These are phyloP conservation scores for Ariolimax columbianus DNA, from an alignment of 2,888 invertebrate species.

Conservation along the genomic window DNA sequence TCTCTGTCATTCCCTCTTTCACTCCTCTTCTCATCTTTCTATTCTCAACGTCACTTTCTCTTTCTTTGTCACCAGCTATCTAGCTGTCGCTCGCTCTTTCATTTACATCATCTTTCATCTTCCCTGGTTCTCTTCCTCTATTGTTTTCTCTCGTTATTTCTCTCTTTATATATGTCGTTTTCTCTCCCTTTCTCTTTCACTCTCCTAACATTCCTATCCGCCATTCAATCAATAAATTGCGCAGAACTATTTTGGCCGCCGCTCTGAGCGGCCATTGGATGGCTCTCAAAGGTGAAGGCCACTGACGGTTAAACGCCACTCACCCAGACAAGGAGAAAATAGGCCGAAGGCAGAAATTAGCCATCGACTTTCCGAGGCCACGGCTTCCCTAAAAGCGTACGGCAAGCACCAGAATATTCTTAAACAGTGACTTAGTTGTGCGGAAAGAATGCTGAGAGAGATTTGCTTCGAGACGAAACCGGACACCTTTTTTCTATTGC, in stretches of 20 bases:
- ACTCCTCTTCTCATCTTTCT: not conserved
- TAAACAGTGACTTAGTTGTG: too few relatives aligned
- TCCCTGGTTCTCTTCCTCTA: not conserved
- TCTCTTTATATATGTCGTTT: too few relatives aligned
- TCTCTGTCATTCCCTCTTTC: not conserved
- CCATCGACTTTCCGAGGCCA: not conserved
- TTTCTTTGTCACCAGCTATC: too few relatives aligned
- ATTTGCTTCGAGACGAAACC: too few relatives aligned
- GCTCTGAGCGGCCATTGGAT: not conserved
- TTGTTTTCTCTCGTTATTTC: too few relatives aligned
- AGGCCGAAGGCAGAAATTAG: not conserved
- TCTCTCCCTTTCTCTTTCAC: not conserved
- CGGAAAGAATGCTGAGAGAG: too few relatives aligned
- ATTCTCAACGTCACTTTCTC: not conserved
- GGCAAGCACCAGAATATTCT: too few relatives aligned
- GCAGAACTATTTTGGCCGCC: conserved; percentile 7
- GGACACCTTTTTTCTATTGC: too few relatives aligned
- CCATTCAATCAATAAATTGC: conserved; percentile 32
- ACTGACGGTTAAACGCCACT: not conserved
- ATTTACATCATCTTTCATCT: not conserved
- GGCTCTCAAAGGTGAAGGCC: conserved; percentile 17
- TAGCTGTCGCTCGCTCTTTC: not conserved
- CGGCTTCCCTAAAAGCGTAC: not conserved
- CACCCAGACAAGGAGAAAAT: not conserved
- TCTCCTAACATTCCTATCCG: too few relatives aligned